Conservation (phyloP, 2,888 invertebrate genomes). For the Mycalesis mineus region DNA sequence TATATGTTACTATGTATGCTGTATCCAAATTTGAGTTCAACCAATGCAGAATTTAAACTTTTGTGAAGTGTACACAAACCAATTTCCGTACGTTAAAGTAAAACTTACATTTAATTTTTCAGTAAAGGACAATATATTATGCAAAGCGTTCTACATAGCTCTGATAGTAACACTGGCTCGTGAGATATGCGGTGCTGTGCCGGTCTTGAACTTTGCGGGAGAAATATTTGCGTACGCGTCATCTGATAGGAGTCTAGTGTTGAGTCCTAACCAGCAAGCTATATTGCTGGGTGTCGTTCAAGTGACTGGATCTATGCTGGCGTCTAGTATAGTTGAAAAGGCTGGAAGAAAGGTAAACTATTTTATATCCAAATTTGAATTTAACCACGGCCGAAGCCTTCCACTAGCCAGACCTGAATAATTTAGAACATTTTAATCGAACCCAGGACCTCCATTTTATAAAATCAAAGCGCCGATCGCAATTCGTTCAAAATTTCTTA, state of each 20-base stretch:
- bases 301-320: constrained; percentile 54
- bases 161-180: constrained; percentile 49
- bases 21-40: no score
- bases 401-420: no score
- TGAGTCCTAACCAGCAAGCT: constrained; percentile 65
- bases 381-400: no score
- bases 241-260: constrained; percentile 39
- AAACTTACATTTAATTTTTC: constrained; percentile 34
- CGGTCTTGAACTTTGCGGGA: constrained; percentile 64
- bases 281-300: constrained; percentile 65
- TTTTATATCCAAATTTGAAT: neutral
- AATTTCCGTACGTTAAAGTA: no score
- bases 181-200: constrained; percentile 61
- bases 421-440: no score
- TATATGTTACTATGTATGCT: no score
- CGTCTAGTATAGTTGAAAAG: constrained; percentile 57
- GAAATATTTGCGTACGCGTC: constrained; percentile 59
- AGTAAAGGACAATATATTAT: constrained; percentile 59
- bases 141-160: constrained; percentile 57
- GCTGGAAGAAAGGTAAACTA: constrained; percentile 60
- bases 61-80: no score
- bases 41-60: no score
- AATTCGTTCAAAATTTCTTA: no score
- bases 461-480: no score
- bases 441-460: no score